Percentiles rank a stretch among this genome's conserved stretches.
These are phyloP conservation scores for Matsumurasca onukii DNA, from an alignment of 1,140 invertebrate species.

Conservation along the genomic window DNA sequence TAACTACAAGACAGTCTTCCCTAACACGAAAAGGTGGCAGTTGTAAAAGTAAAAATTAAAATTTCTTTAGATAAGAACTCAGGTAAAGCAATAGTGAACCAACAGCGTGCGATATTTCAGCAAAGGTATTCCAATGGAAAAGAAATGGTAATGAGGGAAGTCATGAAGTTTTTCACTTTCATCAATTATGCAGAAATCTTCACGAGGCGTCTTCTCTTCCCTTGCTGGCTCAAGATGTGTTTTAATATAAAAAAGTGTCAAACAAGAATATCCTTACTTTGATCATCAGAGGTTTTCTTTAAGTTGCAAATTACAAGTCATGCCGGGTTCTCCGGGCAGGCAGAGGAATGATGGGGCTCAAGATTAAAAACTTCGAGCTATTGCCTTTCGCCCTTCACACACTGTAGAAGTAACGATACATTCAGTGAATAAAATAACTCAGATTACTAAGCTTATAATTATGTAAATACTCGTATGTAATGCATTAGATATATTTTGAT, in stretches of 20 bases:
- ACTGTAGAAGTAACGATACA: too few relatives aligned
- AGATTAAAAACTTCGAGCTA: conserved; percentile 10
- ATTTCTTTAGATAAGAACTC: too few relatives aligned
- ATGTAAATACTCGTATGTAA: too few relatives aligned
- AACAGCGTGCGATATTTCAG: neutral
- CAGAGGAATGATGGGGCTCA: too few relatives aligned
- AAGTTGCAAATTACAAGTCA: conserved; percentile 26
- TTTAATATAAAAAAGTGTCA: conserved; percentile 27
- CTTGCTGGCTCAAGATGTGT: conserved; percentile 18
- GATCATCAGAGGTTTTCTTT: conserved; percentile 26
- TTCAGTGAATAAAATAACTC: too few relatives aligned
- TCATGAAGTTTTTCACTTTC: conserved; percentile 22
- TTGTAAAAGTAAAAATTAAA: too few relatives aligned
- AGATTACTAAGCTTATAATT: too few relatives aligned
- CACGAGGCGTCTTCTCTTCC: neutral
- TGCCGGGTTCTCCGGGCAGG: neutral
- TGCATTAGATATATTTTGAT: too few relatives aligned
- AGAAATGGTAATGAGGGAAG: conserved; percentile 18
- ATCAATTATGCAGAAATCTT: conserved; percentile 22
- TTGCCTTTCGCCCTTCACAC: too few relatives aligned
- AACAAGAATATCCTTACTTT: conserved; percentile 23
- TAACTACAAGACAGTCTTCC: too few relatives aligned
- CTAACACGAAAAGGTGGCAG: too few relatives aligned
- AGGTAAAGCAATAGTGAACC: too few relatives aligned
- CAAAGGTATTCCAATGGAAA: conserved; percentile 19